Percentiles rank a stretch among this genome's conserved stretches.
phyloP scores from a whole-genome alignment of 2,888 invertebrate genomes.

The Cantharis flavilabris region DNA sequence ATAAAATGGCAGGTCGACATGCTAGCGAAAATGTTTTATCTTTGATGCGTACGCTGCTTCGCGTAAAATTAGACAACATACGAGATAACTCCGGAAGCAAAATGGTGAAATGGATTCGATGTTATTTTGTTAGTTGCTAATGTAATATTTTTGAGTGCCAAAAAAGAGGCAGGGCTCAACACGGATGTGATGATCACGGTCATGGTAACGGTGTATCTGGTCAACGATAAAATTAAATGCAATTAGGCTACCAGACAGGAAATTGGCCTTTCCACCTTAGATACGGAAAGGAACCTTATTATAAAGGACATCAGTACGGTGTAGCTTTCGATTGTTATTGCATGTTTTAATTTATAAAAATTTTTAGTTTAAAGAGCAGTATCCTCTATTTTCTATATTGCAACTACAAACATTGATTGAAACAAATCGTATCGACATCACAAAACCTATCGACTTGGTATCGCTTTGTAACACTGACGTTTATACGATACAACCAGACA shows the following conservation, averaged over 20 bases:
- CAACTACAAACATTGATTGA: conserved; percentile 89
- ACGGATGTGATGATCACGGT: conserved; percentile 86
- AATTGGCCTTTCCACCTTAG: conserved; percentile 86
- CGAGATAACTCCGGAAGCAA: conserved; percentile 73
- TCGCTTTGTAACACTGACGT: conserved; percentile 82
- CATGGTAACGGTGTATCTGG: conserved; percentile 83
- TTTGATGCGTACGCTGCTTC: conserved; percentile 75
- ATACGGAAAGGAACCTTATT: conserved; percentile 85
- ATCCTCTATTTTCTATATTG: conserved; percentile 84
- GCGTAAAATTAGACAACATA: conserved; percentile 75
- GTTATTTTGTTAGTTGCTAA: conserved; percentile 1
- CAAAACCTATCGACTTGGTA: conserved; percentile 86
- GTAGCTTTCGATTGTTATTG: not conserved
- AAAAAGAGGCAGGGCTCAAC: conserved; percentile 77
- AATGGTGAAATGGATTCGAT: conserved; percentile 56
- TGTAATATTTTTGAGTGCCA: conserved; percentile 52
- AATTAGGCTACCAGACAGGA: conserved; percentile 89
- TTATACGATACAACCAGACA: conserved; percentile 67
- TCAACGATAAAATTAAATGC: conserved; percentile 80
- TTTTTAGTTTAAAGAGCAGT: conserved; percentile 78
- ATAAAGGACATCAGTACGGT: conserved; percentile 87
- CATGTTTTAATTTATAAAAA: not conserved
- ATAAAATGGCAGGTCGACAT: conserved; percentile 51
- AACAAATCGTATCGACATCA: conserved; percentile 76
- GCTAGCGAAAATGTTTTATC: conserved; percentile 77